Percentiles rank a stretch among this genome's conserved stretches.
These are phyloP conservation scores for Ceratotherium simum DNA, from an alignment of 2,113 vertebrate genomes.

Conservation along the genomic window DNA sequence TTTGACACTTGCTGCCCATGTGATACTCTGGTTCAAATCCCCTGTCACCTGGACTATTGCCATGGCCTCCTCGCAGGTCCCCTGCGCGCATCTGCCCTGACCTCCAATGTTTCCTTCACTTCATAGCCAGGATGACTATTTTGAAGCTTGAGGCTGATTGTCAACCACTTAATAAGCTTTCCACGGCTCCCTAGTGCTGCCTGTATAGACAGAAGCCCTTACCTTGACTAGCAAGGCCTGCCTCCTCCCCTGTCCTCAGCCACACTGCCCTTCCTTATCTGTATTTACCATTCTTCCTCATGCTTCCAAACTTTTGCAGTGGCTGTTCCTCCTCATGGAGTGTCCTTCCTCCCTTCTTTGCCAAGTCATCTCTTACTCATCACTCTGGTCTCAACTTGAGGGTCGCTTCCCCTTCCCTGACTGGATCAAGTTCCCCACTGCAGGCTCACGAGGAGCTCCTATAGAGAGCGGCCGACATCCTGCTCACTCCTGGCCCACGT, in stretches of 20 bases:
- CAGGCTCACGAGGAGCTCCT: background rate
- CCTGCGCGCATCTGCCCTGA: too few species aligned
- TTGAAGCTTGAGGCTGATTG: background rate
- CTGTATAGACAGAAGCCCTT: background rate
- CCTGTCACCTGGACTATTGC: too few species aligned
- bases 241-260: fast-evolving
- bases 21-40: background rate
- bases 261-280: background rate
- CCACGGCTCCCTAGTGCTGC: background rate
- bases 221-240: fast-evolving
- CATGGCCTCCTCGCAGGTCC: background rate
- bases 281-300: background rate
- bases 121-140: background rate
- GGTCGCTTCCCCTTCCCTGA: background rate
- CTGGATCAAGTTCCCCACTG: background rate
- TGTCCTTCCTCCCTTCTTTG: background rate
- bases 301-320: background rate
- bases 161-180: background rate
- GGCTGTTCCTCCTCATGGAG: background rate
- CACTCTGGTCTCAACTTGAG: background rate
- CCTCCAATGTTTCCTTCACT: background rate
- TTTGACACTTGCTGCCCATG: background rate
- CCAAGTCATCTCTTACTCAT: background rate
- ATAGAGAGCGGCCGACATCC: background rate
- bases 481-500: background rate